These are phyloP conservation scores for Lepidocyrtoides sp. DNA, from an alignment of 2,888 invertebrate genomes.

Conservation along the genomic window DNA sequence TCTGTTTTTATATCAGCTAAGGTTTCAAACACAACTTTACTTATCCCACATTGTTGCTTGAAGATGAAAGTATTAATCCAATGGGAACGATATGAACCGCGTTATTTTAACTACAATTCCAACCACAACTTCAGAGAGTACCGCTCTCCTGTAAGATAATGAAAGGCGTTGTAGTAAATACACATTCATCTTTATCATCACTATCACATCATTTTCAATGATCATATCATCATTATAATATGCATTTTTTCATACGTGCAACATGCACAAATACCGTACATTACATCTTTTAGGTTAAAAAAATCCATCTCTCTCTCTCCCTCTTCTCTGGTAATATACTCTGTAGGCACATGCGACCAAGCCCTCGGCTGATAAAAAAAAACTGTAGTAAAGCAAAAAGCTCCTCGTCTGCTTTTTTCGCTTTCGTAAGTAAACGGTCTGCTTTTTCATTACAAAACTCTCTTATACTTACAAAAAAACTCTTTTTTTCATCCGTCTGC, in stretches of 20 bases:
- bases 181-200: slow-evolving; percentile 53
- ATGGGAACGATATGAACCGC: too few species aligned
- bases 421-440: slow-evolving; percentile 38
- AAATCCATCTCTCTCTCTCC: slow-evolving; percentile 34
- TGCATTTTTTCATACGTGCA: too few species aligned
- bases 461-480: not conserved
- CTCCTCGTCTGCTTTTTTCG: slow-evolving; percentile 17
- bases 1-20: not conserved
- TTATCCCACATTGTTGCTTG: slow-evolving; percentile 5
- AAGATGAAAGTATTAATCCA: not conserved
- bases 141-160: too few species aligned
- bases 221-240: slow-evolving; percentile 29
- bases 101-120: too few species aligned
- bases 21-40: not conserved
- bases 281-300: too few species aligned
- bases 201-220: slow-evolving; percentile 42
- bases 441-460: slow-evolving; percentile 58
- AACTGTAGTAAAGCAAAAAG: slow-evolving; percentile 51
- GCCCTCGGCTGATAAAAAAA: slow-evolving; percentile 67
- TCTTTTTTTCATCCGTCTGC: slow-evolving; percentile 14
- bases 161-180: slow-evolving; percentile 6
- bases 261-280: too few species aligned
- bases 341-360: slow-evolving; percentile 65
- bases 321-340: slow-evolving; percentile 42
- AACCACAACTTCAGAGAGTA: too few species aligned